Percentiles rank a stretch among this genome's conserved stretches.
These are phyloP conservation scores for Uria aalge DNA, from an alignment of 2,113 vertebrate genomes.

Conservation along the genomic window DNA sequence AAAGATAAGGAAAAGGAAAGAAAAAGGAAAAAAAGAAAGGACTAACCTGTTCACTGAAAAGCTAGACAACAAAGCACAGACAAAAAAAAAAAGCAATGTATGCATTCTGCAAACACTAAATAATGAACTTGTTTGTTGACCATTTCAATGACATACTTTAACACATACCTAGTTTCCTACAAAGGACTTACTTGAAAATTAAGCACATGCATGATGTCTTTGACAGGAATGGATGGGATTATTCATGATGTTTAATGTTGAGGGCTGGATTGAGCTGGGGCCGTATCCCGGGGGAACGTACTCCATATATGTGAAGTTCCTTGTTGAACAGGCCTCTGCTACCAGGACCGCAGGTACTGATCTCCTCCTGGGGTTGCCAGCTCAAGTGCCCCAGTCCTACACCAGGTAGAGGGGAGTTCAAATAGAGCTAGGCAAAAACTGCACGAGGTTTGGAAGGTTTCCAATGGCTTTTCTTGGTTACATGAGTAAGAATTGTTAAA, in stretches of 20 bases:
- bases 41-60: background rate
- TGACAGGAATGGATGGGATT: background rate
- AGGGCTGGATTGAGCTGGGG: background rate
- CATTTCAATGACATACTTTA: background rate
- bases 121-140: background rate
- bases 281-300: accelerated
- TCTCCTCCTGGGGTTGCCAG: background rate
- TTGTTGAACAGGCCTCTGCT: background rate
- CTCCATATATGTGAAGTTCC: background rate
- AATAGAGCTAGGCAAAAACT: background rate
- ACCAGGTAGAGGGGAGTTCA: background rate
- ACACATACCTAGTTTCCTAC: background rate
- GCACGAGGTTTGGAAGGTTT: background rate
- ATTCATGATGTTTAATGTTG: background rate
- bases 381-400: background rate
- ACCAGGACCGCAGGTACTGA: background rate
- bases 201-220: background rate
- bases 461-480: background rate
- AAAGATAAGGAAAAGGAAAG: too few species aligned
- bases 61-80: background rate
- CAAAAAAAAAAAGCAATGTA: background rate
- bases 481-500: conserved; percentile 10
- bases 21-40: too few species aligned
- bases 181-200: background rate
- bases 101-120: background rate